Percentiles rank a stretch among this genome's conserved stretches.
phyloP scores from a whole-genome alignment of 2,888 invertebrate species.

The Tineola bisselliella region DNA sequence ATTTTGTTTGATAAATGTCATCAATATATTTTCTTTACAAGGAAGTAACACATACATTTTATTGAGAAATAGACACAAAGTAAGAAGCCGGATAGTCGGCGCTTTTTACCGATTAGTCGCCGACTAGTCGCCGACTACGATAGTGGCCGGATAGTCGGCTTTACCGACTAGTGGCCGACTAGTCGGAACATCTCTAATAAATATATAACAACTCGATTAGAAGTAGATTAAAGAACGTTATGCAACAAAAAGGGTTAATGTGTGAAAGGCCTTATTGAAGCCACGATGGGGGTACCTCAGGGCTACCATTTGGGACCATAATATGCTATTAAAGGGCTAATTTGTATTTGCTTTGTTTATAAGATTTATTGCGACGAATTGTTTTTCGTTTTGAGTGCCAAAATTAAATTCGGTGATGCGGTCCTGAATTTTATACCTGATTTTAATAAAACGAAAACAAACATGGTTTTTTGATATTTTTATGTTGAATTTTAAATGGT shows the following conservation, averaged over 20 bases:
- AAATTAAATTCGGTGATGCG: background rate
- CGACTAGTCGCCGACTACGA: no score
- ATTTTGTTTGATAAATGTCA: no score
- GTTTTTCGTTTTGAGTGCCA: background rate
- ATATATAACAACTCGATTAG: no score
- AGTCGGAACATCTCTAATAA: no score
- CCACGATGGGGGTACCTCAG: slow-evolving; percentile 2
- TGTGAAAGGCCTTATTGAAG: background rate
- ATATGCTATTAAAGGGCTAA: slow-evolving; percentile 56
- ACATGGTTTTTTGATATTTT: background rate
- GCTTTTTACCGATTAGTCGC: no score
- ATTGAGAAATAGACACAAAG: no score
- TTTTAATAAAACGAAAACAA: background rate
- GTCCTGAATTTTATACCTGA: background rate
- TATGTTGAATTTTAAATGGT: no score
- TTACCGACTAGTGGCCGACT: no score
- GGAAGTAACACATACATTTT: no score
- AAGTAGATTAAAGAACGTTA: background rate
- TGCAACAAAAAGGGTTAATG: background rate
- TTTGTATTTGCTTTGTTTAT: slow-evolving; percentile 62
- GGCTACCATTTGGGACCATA: slow-evolving; percentile 22
- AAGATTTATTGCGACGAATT: slow-evolving; percentile 54
- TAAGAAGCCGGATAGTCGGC: no score
- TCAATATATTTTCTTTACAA: no score
- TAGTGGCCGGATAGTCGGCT: no score